Evolutionary conservation across 2,888 invertebrate species (phyloP).

Genomic region (Acleris emargana): DNA sequence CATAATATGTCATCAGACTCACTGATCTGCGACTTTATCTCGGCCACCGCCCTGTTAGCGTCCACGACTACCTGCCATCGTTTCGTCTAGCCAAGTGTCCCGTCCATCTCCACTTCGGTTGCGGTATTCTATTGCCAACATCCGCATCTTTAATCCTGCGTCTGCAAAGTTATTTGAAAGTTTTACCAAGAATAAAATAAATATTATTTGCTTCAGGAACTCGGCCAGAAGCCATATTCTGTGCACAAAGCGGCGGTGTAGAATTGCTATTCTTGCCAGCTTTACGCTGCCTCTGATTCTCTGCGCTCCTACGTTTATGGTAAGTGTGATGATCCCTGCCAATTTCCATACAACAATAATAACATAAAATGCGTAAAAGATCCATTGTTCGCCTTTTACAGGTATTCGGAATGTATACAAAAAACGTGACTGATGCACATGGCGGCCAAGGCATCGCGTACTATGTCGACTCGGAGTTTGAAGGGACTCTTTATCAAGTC

Average conservation of each 20-base stretch:
- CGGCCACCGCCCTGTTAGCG: too few relatives aligned
- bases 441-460: slow-evolving; percentile 66
- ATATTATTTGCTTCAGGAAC: slow-evolving; percentile 82
- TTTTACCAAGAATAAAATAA: slow-evolving; percentile 19
- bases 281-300: slow-evolving; percentile 90
- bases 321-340: slow-evolving; percentile 48
- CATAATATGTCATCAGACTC: too few relatives aligned
- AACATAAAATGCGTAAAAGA: slow-evolving; percentile 49
- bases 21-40: too few relatives aligned
- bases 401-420: slow-evolving; percentile 79
- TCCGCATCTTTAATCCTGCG: too few relatives aligned
- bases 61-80: too few relatives aligned
- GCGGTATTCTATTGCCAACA: too few relatives aligned
- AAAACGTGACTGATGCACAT: slow-evolving; percentile 71
- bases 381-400: slow-evolving; percentile 49
- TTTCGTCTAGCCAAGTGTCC: too few relatives aligned
- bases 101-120: too few relatives aligned
- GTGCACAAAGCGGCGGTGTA: slow-evolving; percentile 91
- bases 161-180: too few relatives aligned
- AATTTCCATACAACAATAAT: slow-evolving; percentile 41
- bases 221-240: slow-evolving; percentile 89
- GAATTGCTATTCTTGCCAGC: slow-evolving; percentile 89
- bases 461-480: slow-evolving; percentile 81
- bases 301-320: slow-evolving; percentile 93
- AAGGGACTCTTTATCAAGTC: slow-evolving; percentile 85